Percentiles rank a stretch among this genome's conserved stretches.
These are phyloP conservation scores for Scytalopus superciliaris DNA, from an alignment of 2,113 vertebrate species.

Conservation along the genomic window DNA sequence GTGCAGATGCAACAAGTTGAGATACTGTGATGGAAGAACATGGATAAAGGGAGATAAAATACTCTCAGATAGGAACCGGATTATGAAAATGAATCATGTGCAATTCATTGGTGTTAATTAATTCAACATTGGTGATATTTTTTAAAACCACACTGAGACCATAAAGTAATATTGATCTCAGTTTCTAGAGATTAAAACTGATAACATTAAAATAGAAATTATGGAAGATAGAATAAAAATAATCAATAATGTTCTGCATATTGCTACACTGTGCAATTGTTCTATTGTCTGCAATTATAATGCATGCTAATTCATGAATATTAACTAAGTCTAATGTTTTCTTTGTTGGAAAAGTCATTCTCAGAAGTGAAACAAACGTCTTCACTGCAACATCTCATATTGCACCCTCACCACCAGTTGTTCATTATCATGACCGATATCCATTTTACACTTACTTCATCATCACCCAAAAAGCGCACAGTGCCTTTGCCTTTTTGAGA, in stretches of 20 bases:
- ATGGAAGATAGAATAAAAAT: not conserved
- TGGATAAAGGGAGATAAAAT: not conserved
- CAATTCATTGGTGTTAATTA: not conserved
- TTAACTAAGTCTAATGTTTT: not conserved
- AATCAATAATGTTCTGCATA: not conserved
- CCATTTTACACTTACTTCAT: not conserved
- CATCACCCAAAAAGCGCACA: not conserved
- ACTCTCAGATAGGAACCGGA: not conserved
- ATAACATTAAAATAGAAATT: conserved; percentile 5
- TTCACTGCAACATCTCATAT: not conserved
- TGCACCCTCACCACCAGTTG: not conserved
- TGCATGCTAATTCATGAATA: not conserved
- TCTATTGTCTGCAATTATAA: not conserved
- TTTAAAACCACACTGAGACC: not conserved
- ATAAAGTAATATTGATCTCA: not conserved
- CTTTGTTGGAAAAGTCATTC: not conserved
- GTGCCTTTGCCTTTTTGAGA: not conserved
- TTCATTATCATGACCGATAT: not conserved
- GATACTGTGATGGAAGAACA: not conserved
- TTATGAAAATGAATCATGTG: not conserved
- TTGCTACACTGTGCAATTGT: not conserved
- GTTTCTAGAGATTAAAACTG: not conserved
- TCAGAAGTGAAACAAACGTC: not conserved
- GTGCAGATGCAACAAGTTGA: not conserved
- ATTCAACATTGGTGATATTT: not conserved